phyloP scores from a whole-genome alignment of 2,888 invertebrate genomes.

The Ariolimax columbianus region DNA sequence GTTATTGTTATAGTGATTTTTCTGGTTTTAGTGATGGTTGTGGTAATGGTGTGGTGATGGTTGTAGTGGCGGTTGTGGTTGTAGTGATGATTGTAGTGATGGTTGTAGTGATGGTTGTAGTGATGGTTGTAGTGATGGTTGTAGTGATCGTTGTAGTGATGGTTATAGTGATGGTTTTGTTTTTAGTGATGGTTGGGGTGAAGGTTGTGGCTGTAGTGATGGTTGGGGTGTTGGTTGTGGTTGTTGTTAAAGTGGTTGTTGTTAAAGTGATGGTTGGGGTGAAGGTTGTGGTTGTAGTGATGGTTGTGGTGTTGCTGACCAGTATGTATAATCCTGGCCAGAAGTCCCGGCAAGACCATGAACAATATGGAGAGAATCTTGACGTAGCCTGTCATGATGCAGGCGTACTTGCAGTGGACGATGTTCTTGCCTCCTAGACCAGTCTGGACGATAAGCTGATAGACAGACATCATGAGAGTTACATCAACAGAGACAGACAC shows the following conservation, averaged over 20 bases:
- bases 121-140: background rate
- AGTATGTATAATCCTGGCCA: constrained; percentile 39
- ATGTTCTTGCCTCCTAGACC: constrained; percentile 29
- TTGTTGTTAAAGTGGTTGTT: background rate
- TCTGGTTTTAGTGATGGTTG: background rate
- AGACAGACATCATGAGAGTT: too few relatives aligned
- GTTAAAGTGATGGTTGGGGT: background rate
- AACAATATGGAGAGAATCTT: constrained; percentile 33
- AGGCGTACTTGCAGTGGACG: constrained; percentile 38
- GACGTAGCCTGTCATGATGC: constrained; percentile 18
- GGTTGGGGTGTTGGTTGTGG: background rate
- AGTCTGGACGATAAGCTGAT: constrained; percentile 35
- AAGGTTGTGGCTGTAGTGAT: background rate
- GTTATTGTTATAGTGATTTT: background rate
- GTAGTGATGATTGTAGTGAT: background rate
- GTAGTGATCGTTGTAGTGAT: background rate
- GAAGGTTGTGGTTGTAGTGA: background rate
- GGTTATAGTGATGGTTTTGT: background rate
- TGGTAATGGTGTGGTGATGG: too few relatives aligned
- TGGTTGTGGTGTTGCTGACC: background rate
- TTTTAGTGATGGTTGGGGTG: background rate
- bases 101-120: background rate
- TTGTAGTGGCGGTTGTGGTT: background rate
- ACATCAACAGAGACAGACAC: too few relatives aligned
- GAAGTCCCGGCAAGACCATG: constrained; percentile 33